phyloP scores from a whole-genome alignment of 2,113 vertebrate species.

The Percina caprodes region DNA sequence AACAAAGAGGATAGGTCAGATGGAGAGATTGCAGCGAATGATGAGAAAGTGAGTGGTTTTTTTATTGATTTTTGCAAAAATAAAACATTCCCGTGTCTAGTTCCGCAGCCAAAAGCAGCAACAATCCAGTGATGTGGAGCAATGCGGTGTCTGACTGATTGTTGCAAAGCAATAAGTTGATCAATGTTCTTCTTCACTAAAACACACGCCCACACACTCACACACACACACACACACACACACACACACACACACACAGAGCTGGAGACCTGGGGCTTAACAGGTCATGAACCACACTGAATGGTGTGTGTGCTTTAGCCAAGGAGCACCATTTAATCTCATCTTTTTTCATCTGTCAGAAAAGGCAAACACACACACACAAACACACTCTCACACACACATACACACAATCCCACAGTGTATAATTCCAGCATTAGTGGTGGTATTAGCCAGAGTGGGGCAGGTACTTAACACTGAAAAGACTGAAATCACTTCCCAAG shows the following conservation, averaged over 20 bases:
- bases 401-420: constrained; percentile 15
- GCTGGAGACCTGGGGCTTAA: constrained; percentile 49
- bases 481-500: constrained; percentile 81
- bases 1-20: no score
- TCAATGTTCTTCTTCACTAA: constrained; percentile 28
- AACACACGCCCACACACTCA: not conserved
- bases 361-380: constrained; percentile 28
- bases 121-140: not conserved
- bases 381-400: constrained; percentile 45
- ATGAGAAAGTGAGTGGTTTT: no score
- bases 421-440: constrained; percentile 75
- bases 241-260: constrained; percentile 2
- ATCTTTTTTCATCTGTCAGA: constrained; percentile 58
- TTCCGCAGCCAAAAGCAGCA: no score
- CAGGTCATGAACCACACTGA: constrained; percentile 46
- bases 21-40: no score
- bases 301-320: constrained; percentile 39
- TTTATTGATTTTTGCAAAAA: no score
- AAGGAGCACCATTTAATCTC: constrained; percentile 63
- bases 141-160: not conserved
- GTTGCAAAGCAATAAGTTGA: constrained; percentile 18
- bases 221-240: not conserved
- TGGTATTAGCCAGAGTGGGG: constrained; percentile 78
- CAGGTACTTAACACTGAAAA: constrained; percentile 82
- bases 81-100: no score